Conservation (phyloP, 2,888 invertebrate genomes). For the Anodontia alba region DNA sequence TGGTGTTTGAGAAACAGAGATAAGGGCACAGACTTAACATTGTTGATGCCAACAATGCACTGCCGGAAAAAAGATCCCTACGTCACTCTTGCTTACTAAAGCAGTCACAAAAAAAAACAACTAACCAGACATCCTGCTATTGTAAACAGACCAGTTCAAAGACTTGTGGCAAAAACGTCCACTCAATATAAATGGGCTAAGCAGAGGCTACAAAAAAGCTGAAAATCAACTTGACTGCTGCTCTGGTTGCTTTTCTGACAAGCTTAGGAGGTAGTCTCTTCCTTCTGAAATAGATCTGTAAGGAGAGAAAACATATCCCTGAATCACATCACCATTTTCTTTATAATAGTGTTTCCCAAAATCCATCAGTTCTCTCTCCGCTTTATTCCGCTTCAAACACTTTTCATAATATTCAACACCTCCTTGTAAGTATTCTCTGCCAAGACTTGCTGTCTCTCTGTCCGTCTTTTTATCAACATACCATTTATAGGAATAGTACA, state of each 20-base stretch:
- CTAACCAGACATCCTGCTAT: too few relatives aligned
- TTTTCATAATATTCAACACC: slow-evolving; percentile 92
- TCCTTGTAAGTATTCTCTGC: slow-evolving; percentile 89
- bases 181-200: too few relatives aligned
- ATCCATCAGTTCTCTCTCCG: slow-evolving; percentile 89
- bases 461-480: slow-evolving; percentile 89
- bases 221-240: too few relatives aligned
- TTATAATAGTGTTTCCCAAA: slow-evolving; percentile 73
- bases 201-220: too few relatives aligned
- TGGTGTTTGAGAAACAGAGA: too few relatives aligned
- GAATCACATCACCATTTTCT: slow-evolving; percentile 5
- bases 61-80: too few relatives aligned
- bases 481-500: slow-evolving; percentile 86
- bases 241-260: not conserved
- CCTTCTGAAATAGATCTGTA: not conserved
- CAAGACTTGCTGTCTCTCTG: slow-evolving; percentile 87
- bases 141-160: too few relatives aligned
- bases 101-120: too few relatives aligned
- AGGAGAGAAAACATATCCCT: not conserved
- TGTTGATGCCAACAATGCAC: too few relatives aligned
- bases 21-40: too few relatives aligned
- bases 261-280: not conserved
- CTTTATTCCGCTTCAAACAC: slow-evolving; percentile 90
- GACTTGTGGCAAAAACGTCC: too few relatives aligned
- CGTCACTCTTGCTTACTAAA: too few relatives aligned